phyloP scores from a whole-genome alignment of 2,797 vertebrate genomes.

The Rhyacichthys aspro region DNA sequence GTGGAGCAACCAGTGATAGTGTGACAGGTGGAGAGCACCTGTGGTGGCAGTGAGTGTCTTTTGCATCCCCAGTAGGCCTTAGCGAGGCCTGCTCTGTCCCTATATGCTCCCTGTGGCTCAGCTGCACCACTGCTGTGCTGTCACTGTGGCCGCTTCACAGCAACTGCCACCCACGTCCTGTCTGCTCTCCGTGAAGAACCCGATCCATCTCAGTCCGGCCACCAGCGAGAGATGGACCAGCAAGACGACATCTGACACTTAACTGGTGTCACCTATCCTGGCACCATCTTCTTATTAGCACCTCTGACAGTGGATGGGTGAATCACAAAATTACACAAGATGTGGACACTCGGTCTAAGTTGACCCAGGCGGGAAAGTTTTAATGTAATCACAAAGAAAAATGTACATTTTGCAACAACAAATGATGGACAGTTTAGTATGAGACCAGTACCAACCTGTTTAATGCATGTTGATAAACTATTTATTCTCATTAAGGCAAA shows the following conservation, averaged over 20 bases:
- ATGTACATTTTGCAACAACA: too few species aligned
- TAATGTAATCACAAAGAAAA: background rate
- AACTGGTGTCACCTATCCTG: slow-evolving; percentile 62
- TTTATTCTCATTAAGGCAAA: too few species aligned
- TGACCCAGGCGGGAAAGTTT: slow-evolving; percentile 19
- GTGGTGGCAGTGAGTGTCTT: slow-evolving; percentile 48
- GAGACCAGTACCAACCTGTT: too few species aligned
- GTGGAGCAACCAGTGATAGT: slow-evolving; percentile 32
- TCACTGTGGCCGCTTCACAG: slow-evolving; percentile 56
- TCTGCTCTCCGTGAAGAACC: slow-evolving; percentile 58
- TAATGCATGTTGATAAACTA: too few species aligned
- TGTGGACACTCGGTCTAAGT: slow-evolving; percentile 10
- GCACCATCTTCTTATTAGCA: slow-evolving; percentile 61
- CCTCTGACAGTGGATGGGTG: slow-evolving; percentile 41
- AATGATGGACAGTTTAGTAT: too few species aligned
- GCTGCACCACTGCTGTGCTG: slow-evolving; percentile 62
- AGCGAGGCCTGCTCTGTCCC: slow-evolving; percentile 47
- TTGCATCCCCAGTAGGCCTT: slow-evolving; percentile 49
- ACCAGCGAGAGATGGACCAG: slow-evolving; percentile 48
- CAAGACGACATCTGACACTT: slow-evolving; percentile 56
- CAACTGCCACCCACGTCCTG: slow-evolving; percentile 59
- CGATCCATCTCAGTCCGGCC: slow-evolving; percentile 48
- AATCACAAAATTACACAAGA: slow-evolving; percentile 29
- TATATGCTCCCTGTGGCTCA: slow-evolving; percentile 58
- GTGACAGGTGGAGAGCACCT: slow-evolving; percentile 59